Evolutionary conservation across 2,888 invertebrate genomes (phyloP), one percentile per base, ranked within the genome.

Genomic region (Meiosimyza platycephala): DNA sequence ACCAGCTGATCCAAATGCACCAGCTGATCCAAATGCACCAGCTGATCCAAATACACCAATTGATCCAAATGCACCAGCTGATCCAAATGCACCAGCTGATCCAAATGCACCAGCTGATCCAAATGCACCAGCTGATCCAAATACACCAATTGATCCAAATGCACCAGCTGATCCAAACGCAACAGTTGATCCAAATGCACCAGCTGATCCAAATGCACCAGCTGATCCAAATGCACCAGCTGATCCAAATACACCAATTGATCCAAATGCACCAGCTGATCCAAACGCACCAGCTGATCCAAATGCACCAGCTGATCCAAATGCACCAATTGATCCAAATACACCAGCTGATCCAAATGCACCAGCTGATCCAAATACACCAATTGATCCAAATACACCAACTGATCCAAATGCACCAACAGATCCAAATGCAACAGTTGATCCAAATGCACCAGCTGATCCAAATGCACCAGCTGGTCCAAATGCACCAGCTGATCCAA

Each of bases 31-130:
- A 1, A 72, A 67, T 13, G 59, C 72, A 28, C 71, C 75, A 62
- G 55, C 28, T 0, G 70, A 74, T 3, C 74, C 77, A 16, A 71
- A 67, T 7, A 63, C 63, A n/a, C 57, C 80, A 55, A 52, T 28
- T 0, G 68, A 74, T 3, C 74, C 77, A 16, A 71, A 67, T 7
- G 65, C 60, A 12, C 54, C 80, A 16, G 75, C 72, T 0, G n/a
- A 74, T 59, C 63, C 62, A 0, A 67, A 63, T 33, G 71, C 54
- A 0, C 75, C 78, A 22, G 73, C 75, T 0, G 75, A 72, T 16
- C 79, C 79, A 0, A 77, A 70, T 7, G 52, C 67, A 12, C 73
- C 80, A n/a, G 72, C 71, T 0, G 73, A 73, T 2, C 76, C 74
- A 0, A 73, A 72, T 5, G 52, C 73, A 9, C 80, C 77, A 16